phyloP scores from a whole-genome alignment of 2,888 invertebrate genomes.

The Tortrix viridana region DNA sequence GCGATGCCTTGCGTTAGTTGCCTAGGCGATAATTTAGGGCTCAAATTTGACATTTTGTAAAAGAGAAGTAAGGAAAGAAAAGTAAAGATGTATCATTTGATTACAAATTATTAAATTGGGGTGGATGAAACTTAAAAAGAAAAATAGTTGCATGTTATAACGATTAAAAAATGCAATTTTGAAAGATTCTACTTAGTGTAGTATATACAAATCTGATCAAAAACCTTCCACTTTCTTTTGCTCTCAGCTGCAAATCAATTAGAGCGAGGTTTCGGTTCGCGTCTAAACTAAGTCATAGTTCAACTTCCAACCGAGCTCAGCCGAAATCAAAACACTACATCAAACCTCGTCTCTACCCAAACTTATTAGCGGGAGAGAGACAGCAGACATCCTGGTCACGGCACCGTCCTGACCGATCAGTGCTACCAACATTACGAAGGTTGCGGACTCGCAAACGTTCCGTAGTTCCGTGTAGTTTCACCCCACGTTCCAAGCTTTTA shows the following conservation, averaged over 20 bases:
- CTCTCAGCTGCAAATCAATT: too few species aligned
- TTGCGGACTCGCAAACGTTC: constrained; percentile 59
- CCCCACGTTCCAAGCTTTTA: constrained; percentile 84
- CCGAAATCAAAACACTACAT: constrained; percentile 6
- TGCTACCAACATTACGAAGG: constrained; percentile 46
- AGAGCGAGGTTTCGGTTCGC: too few species aligned
- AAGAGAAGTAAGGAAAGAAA: neutral
- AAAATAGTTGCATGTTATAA: too few species aligned
- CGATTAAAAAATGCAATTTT: too few species aligned
- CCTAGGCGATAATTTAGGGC: constrained; percentile 29
- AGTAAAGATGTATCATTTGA: too few species aligned
- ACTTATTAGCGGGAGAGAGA: constrained; percentile 29
- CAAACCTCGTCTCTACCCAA: constrained; percentile 17
- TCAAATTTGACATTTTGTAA: neutral
- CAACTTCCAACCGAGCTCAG: neutral
- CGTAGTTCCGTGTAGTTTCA: constrained; percentile 79
- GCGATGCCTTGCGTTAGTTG: constrained; percentile 58
- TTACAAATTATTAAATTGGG: too few species aligned
- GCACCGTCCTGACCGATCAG: constrained; percentile 45
- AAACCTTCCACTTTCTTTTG: too few species aligned
- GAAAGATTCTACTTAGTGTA: too few species aligned
- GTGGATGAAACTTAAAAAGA: too few species aligned
- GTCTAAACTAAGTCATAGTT: constrained; percentile 1
- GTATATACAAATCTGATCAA: too few species aligned
- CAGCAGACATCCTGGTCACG: constrained; percentile 12